A percentile compares a stretch with the other conserved stretches of the same genome.
These are phyloP conservation scores for Xylophagus ater DNA, from an alignment of 2,888 invertebrate genomes.

Conservation along the genomic window DNA sequence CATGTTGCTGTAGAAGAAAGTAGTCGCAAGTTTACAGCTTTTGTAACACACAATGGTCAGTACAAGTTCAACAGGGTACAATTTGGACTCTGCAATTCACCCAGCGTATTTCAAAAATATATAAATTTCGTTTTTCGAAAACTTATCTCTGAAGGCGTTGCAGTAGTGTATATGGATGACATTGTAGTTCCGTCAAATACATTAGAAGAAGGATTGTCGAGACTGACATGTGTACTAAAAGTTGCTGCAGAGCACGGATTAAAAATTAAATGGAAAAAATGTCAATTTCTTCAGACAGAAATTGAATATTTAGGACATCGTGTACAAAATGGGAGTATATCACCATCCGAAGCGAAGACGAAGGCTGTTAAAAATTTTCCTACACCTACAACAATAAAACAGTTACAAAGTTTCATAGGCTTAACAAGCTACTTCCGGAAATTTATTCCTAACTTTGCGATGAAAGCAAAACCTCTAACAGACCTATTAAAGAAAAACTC, in stretches of 20 bases:
- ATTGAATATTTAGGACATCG: slow-evolving; percentile 4
- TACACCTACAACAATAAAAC: not conserved
- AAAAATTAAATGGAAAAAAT: slow-evolving; percentile 1
- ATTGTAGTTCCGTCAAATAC: not conserved
- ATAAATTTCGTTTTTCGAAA: not conserved
- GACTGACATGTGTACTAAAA: not conserved
- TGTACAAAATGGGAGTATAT: not conserved
- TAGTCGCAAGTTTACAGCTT: not conserved
- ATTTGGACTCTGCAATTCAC: slow-evolving; percentile 1
- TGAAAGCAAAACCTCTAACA: not conserved
- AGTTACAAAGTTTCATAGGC: slow-evolving; percentile 1
- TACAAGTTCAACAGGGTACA: not conserved
- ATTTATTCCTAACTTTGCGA: slow-evolving; percentile 1
- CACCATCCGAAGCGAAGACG: not conserved
- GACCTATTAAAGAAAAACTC: not conserved
- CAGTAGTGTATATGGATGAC: slow-evolving; percentile 4
- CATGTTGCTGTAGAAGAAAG: slow-evolving; percentile 1
- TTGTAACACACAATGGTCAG: not conserved
- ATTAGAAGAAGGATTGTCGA: not conserved
- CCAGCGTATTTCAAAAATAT: slow-evolving; percentile 2
- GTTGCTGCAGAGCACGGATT: not conserved
- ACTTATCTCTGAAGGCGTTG: not conserved
- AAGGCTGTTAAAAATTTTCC: slow-evolving; percentile 1
- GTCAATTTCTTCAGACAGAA: not conserved
- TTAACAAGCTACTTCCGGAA: not conserved